Base-by-base conservation (phyloP, 2,888 invertebrate species). In the Scotopteryx bipunctaria region DNA sequence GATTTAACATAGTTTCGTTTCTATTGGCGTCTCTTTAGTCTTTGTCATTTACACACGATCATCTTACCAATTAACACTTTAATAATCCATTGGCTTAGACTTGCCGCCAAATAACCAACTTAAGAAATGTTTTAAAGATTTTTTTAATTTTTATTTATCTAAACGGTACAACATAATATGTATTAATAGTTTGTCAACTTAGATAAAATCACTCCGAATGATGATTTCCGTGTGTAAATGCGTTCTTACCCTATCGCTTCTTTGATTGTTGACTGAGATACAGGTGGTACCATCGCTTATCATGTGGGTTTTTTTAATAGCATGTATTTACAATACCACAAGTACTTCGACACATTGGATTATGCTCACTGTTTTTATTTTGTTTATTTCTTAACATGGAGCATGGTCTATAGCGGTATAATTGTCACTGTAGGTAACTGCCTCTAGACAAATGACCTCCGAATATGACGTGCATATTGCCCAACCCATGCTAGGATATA, bases 251-350 rank as follows among this genome's bases (percentile, higher is more conserved):
- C 67, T 61, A 43, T 69, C 59, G 75, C 75, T 80, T 77, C 63
- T 69, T 69, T 72, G 64, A 66, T 71, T 66, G 57, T 63, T 72
- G 60, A 60, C 70, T 69, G 61, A 59, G 61, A 71, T 64, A 63
- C 60, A 66, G 70, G 73, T 67, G 70, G 66, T 67, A 71, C 68
- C 79, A 81, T 82, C 73, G 86, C 85, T 86, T 85, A 82, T 86
- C 89, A 88, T 89, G 89, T 89, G 89, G 89, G 89, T 88, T 88
- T 89, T 88, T 88, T 88, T 88, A 88, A 89, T 89, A 80, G 89
- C 89, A 89, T 89, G 83, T 73, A 63, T 64, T 51, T 56, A 68
- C 70, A 68, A 44, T 64, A 63, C 67, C 64, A 69, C 66, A 50
- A 62, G 68, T 69, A 61, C 65, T 55, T 67, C 65, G 68, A 59